phyloP scores from a whole-genome alignment of 2,888 invertebrate genomes.

The Mechanitis messenoides region DNA sequence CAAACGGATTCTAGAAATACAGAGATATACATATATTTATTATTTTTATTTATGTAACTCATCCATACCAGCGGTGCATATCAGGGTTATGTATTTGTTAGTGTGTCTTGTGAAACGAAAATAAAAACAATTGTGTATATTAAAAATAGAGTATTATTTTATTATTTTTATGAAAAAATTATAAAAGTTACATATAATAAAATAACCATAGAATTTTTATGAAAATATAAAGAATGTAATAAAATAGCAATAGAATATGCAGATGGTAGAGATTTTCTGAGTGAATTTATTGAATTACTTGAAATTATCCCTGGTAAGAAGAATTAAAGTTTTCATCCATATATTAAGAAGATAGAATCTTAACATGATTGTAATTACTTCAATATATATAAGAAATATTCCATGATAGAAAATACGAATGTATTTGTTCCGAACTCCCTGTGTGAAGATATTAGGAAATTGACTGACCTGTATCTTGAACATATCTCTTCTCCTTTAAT shows the following conservation, averaged over 20 bases:
- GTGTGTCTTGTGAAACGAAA: conserved; percentile 34
- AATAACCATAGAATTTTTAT: too few relatives aligned
- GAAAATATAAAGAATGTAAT: too few relatives aligned
- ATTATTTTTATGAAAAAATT: too few relatives aligned
- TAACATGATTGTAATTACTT: conserved; percentile 51
- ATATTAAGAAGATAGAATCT: conserved; percentile 13
- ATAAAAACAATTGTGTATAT: conserved; percentile 1
- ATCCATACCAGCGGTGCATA: conserved; percentile 77
- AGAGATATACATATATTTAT: conserved; percentile 29
- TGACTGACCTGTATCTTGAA: conserved; percentile 46
- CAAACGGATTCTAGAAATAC: conserved; percentile 31
- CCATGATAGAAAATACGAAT: conserved; percentile 35
- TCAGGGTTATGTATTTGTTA: conserved; percentile 50
- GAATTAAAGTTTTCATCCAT: conserved; percentile 9
- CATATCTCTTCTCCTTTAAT: conserved; percentile 5
- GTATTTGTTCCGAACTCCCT: conserved; percentile 41
- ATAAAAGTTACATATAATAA: too few relatives aligned
- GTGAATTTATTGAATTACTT: background rate
- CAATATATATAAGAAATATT: background rate
- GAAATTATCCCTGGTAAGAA: background rate
- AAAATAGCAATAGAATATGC: too few relatives aligned
- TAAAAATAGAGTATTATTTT: background rate
- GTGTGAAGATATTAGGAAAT: conserved; percentile 46
- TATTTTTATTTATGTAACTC: conserved; percentile 63
- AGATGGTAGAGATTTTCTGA: background rate